Evolutionary conservation across 1,140 invertebrate genomes (phyloP), one percentile per base, ranked within the genome.

Genomic region (Sogatella furcifera): DNA sequence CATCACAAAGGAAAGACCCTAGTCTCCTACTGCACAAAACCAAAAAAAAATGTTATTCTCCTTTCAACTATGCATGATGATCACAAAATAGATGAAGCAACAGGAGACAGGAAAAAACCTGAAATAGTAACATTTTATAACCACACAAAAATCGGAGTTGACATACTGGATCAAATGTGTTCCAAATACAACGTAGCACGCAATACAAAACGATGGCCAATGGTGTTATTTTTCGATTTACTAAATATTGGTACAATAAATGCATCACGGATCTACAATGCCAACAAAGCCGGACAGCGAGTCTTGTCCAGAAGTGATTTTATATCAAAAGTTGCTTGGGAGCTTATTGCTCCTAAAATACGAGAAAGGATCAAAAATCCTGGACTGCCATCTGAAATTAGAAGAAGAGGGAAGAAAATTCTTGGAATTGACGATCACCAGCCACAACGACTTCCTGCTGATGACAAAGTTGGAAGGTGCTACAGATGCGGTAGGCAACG

Each of bases 141-240:
- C 60, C 44, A 59, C 15, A 69, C 69, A 8, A 75, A 75, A 67
- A 67, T 68, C 15, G 71, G 68, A 34, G 72, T 75, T 0, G 73
- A 74, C 60, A 64, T 65, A 62, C 70, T 61, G 69, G 64, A 60
- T 28, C 31, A 62, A 44, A 46, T 57, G n/a, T 42, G 15, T 19
- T 34, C 66, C 3, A 65, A 52, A 31, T 69, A 70, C 60, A 55
- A 52, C 17, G 54, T 43, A 28, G 56, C 59, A 52, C 24, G 55
- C 38, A 62, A 62, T 22, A 57, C 55, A 17, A 46, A 49, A n/a
- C 10, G 55, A 22, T 62, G 61, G 46, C 69, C 71, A 15, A 54
- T 69, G 46, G 62, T 66, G 9, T 15, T 62, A n/a, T 62, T 62
- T 21, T 62, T 52, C 28, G 49, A 62, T 38, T 17, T 62, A 21